Conservation (phyloP, 2,113 vertebrate species). For the Carassius gibelio region DNA sequence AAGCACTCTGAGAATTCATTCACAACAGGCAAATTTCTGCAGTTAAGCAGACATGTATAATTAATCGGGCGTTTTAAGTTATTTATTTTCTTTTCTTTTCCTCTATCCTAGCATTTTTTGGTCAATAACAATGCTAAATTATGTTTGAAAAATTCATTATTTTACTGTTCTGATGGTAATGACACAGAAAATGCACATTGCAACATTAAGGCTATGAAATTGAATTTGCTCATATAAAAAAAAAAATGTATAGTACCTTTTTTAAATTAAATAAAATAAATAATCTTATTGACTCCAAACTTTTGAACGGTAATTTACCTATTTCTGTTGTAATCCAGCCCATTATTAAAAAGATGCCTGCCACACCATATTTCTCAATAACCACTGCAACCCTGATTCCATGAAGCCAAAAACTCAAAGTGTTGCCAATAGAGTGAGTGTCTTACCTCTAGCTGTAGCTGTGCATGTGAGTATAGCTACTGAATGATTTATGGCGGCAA, state of each 20-base stretch:
- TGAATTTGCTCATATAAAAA: too few relatives aligned
- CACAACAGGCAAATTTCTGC: slow-evolving; percentile 32
- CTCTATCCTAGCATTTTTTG: neutral
- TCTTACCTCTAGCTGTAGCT: slow-evolving; percentile 51
- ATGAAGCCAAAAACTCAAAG: slow-evolving; percentile 1
- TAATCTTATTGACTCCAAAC: too few relatives aligned
- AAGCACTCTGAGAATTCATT: slow-evolving; percentile 33
- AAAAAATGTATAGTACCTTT: too few relatives aligned
- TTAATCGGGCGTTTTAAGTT: slow-evolving; percentile 3
- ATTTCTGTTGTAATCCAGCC: neutral
- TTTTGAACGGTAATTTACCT: too few relatives aligned
- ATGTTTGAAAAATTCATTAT: too few relatives aligned
- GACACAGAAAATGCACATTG: too few relatives aligned
- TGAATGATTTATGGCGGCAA: slow-evolving; percentile 70
- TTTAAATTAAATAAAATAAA: too few relatives aligned
- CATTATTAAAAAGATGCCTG: neutral
- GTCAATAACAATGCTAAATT: too few relatives aligned
- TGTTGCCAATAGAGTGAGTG: neutral
- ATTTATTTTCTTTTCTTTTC: neutral
- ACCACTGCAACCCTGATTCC: neutral
- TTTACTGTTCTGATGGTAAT: too few relatives aligned
- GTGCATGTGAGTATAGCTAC: slow-evolving; percentile 54
- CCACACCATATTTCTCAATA: neutral
- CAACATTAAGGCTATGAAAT: too few relatives aligned
- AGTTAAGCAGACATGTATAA: slow-evolving; percentile 41